These are phyloP conservation scores for Setophaga kirtlandii DNA, from an alignment of 2,113 vertebrate species.

Conservation along the genomic window DNA sequence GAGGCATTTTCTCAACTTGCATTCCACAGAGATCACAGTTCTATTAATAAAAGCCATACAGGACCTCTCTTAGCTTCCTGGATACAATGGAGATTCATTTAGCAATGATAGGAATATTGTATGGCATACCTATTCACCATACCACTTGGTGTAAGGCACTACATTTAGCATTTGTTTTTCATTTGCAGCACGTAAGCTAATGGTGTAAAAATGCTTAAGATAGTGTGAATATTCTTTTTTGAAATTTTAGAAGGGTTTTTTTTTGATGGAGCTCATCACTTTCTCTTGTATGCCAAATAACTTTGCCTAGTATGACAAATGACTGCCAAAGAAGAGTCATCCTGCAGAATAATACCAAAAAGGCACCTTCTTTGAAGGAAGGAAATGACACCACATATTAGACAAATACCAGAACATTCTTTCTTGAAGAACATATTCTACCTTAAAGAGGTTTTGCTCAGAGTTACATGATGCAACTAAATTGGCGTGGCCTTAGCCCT, in stretches of 20 bases:
- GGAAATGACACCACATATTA: background rate
- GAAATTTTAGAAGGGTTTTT: background rate
- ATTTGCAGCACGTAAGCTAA: background rate
- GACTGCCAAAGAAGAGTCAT: background rate
- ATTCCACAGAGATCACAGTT: constrained; percentile 69
- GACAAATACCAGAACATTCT: background rate
- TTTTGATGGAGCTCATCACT: background rate
- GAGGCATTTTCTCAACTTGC: constrained; percentile 62
- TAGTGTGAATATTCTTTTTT: background rate
- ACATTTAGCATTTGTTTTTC: constrained; percentile 33
- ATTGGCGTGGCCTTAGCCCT: background rate
- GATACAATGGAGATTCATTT: constrained; percentile 49
- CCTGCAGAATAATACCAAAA: background rate
- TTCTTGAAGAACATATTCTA: background rate
- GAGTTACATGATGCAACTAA: background rate
- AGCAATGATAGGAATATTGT: constrained; percentile 34
- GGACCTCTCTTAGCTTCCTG: constrained; percentile 46
- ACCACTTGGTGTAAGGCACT: background rate
- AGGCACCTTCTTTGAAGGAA: background rate
- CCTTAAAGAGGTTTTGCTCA: background rate
- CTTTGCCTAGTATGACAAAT: background rate
- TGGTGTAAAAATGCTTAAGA: constrained; percentile 11
- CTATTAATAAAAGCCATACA: constrained; percentile 72
- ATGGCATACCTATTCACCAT: constrained; percentile 30
- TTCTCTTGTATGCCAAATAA: background rate